These are phyloP conservation scores for Busseola fusca DNA, from an alignment of 2,888 invertebrate species.

Conservation along the genomic window DNA sequence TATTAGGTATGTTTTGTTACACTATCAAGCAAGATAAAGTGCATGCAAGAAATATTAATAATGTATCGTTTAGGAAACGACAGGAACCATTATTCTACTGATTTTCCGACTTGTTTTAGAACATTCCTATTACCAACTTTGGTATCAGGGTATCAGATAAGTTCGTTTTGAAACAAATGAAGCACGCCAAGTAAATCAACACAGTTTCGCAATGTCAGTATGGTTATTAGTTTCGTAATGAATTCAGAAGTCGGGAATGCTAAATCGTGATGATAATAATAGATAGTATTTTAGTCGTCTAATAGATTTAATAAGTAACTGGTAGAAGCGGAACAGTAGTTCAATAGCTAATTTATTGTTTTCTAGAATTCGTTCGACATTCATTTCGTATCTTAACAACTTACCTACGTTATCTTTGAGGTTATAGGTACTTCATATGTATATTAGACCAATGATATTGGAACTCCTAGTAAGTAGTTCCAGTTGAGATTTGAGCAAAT, in stretches of 20 bases:
- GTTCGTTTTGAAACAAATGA: conserved; percentile 58
- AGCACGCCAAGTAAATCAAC: conserved; percentile 62
- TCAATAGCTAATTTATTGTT: conserved; percentile 11
- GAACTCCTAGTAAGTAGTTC: neutral
- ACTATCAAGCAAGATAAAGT: conserved; percentile 56
- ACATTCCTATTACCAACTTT: conserved; percentile 46
- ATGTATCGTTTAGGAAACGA: conserved; percentile 54
- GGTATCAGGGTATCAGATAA: conserved; percentile 50
- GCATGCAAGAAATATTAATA: conserved; percentile 60
- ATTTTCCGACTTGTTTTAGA: conserved; percentile 47
- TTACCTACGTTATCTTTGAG: neutral
- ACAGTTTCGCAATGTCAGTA: conserved; percentile 63
- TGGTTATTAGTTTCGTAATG: conserved; percentile 59
- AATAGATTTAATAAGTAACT: conserved; percentile 33
- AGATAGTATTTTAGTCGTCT: conserved; percentile 36
- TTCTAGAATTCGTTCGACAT: conserved; percentile 3
- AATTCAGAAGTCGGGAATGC: conserved; percentile 52
- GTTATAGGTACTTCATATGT: neutral
- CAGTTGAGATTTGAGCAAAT: too few relatives aligned
- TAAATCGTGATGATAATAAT: conserved; percentile 51
- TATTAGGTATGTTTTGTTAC: conserved; percentile 51
- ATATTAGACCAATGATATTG: neutral
- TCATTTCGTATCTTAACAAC: conserved; percentile 10
- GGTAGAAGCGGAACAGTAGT: conserved; percentile 1
- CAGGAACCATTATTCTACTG: conserved; percentile 55